Conservation (phyloP, 2,797 vertebrate species). For the Sphenopsis melanotis region DNA sequence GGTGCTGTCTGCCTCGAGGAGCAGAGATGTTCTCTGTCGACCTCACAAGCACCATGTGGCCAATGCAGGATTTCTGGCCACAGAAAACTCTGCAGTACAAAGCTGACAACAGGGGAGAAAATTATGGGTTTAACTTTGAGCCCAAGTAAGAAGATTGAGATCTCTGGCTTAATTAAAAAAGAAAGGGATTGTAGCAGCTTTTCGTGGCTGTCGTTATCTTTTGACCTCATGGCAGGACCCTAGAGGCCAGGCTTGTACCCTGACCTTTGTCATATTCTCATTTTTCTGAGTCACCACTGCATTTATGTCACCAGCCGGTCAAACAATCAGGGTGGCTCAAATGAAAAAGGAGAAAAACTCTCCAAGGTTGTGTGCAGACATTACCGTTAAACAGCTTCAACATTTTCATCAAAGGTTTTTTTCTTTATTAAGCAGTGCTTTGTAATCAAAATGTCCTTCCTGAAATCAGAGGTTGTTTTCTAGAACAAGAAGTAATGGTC, state of each 20-base stretch:
- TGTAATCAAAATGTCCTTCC: background rate
- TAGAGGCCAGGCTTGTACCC: background rate
- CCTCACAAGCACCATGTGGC: rapidly evolving
- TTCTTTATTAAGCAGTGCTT: background rate
- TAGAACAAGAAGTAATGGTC: background rate
- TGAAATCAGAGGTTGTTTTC: background rate
- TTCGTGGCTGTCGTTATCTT: background rate
- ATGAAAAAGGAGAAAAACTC: background rate
- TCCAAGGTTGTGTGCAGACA: background rate
- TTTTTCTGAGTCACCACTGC: background rate
- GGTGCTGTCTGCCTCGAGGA: background rate
- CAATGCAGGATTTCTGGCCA: background rate
- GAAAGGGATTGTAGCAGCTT: background rate
- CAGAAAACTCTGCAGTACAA: background rate
- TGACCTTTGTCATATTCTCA: background rate
- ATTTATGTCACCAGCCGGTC: background rate
- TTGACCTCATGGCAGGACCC: background rate
- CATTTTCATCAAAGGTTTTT: background rate
- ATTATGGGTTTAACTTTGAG: background rate
- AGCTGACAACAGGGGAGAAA: background rate
- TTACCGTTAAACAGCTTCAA: background rate
- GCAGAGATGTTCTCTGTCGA: rapidly evolving
- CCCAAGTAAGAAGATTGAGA: background rate
- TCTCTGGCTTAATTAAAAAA: background rate
- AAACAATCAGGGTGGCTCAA: background rate